Evolutionary conservation across 2,113 vertebrate genomes (phyloP).

Genomic region (Tylochromis polylepis): DNA sequence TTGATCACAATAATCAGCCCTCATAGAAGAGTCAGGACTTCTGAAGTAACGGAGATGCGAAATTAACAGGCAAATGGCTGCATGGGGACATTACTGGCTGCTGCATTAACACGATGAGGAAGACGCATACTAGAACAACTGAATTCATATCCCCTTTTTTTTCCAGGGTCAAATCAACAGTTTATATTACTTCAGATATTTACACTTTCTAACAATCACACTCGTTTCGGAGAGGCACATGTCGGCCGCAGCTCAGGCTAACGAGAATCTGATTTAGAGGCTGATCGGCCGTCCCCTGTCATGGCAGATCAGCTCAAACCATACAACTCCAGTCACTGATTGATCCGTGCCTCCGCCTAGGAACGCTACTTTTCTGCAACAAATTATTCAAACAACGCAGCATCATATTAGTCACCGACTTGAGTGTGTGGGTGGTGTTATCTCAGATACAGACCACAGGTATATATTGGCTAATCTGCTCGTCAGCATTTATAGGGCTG

Average conservation of each 20-base stretch:
- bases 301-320: neutral
- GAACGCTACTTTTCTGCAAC: neutral
- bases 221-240: accelerated
- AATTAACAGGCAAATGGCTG: neutral
- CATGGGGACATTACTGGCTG: neutral
- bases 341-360: accelerated
- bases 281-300: neutral
- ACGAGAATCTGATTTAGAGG: neutral
- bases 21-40: neutral
- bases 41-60: neutral
- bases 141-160: neutral
- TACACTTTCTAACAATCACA: neutral
- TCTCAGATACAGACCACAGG: neutral
- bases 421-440: neutral
- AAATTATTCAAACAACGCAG: accelerated
- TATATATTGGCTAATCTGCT: neutral
- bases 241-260: neutral
- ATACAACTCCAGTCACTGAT: neutral
- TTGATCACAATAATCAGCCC: neutral
- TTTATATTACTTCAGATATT: neutral
- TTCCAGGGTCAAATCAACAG: neutral
- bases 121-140: neutral
- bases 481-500: neutral
- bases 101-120: neutral
- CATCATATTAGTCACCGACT: neutral